A percentile compares a stretch with the other conserved stretches of the same genome.
phyloP scores from a whole-genome alignment of 2,888 invertebrate species.

The Himalopsyche tibetana region DNA sequence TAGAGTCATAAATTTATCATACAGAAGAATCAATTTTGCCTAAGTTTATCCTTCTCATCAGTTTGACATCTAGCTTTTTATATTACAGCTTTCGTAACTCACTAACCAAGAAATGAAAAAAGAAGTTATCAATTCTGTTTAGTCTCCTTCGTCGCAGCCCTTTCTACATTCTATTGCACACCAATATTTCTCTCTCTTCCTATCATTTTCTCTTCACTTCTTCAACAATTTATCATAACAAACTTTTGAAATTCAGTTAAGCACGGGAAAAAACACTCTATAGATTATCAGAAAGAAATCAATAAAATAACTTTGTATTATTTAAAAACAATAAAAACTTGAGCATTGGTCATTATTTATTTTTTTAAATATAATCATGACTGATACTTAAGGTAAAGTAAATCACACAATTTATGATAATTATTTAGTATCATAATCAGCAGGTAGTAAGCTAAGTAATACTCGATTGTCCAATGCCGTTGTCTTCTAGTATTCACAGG shows the following conservation, averaged over 20 bases:
- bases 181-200: slow-evolving; percentile 43
- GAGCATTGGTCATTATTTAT: no score
- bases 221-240: slow-evolving; percentile 49
- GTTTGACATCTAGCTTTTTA: slow-evolving; percentile 8
- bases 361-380: no score
- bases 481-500: no score
- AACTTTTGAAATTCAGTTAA: neutral
- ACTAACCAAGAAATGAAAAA: slow-evolving; percentile 21
- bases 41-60: neutral
- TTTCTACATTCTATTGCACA: slow-evolving; percentile 19
- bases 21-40: neutral
- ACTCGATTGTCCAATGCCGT: no score
- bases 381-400: no score
- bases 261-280: neutral
- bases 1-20: neutral
- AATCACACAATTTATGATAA: no score
- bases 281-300: neutral
- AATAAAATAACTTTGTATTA: neutral
- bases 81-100: neutral
- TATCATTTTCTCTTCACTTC: slow-evolving; percentile 48
- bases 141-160: neutral
- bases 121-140: slow-evolving; percentile 22
- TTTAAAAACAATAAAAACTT: no score
- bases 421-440: no score
- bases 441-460: no score